Evolutionary conservation across 2,888 invertebrate genomes (phyloP), one percentile per base, ranked within the genome.

Genomic region (Coleophora flavipennella): DNA sequence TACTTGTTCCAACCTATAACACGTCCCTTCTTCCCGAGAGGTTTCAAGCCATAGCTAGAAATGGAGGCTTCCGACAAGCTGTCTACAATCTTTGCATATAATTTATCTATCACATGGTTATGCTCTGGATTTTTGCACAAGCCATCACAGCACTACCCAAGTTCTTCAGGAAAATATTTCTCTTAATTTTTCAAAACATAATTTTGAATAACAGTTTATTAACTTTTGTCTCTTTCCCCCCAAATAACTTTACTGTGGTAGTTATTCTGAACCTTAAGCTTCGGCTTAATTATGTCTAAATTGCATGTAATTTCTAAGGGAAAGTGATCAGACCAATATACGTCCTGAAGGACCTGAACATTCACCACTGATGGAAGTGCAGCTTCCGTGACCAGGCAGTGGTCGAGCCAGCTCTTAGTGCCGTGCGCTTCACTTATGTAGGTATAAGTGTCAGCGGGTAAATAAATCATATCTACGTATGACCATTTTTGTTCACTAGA

Each of bases 291-390:
- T 31, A 41, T 28, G 37, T 38, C 29, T n/a, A 29, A 29, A 29
- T 29, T 29, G n/a, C 29, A 29, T 3, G 8, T 9, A 29, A 29
- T n/a, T 37, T 10, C 32, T 4, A 49, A n/a, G 4, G 52, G 50
- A 34, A 39, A 45, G 28, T 51, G 46, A 31, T 49, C 51, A n/a
- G 46, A 49, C 47, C 47, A 49, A 27, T 36, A 42, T 8, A 35
- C 31, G 29, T 42, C 47, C 29, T 44, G 40, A 2, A 13, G 13
- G n/a, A 46, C 36, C 6, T 13, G 12, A 12, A 36, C 35, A 25
- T 36, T 28, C 1, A 33, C 33, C 20, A 44, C 31, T 1, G 40
- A 14, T 8, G 28, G 33, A 25, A 39, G 36, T 3, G 43, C 47
- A 11, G 44, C 35, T 32, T 38, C 32, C 9, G 48, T 44, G 3